Evolutionary conservation across 2,797 vertebrate species (phyloP), one percentile per base, ranked within the genome.

Genomic region (Aythya fuligula): DNA sequence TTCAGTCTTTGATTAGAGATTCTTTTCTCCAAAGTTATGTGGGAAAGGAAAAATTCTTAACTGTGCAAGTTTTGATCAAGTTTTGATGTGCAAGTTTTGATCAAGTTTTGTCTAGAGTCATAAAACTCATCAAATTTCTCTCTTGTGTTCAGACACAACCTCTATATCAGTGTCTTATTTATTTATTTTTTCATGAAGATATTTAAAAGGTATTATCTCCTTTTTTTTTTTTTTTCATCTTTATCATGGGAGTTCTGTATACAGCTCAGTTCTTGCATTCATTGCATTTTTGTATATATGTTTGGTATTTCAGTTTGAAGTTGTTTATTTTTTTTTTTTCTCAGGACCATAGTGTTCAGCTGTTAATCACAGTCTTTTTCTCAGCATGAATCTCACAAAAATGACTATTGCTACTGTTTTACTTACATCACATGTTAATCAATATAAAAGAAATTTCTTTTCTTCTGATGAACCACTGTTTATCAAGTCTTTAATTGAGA

Each of bases 1-100:
- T 88, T 85, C 57, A 79, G 43, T 8, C 72, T 89, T 92, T 87
- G 60, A 91, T 92, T 77, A 80, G 32, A 45, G 32, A 57, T 77
- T 85, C 32, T 9, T 61, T 65, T 89, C 75, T 80, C 57, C 65
- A 41, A 85, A 92, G 73, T 67, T 25, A 61, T 49, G 76, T 3
- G 36, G 47, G 27, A 92, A 87, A 41, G 49, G 21, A 74, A 69
- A 91, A 76, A 75, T 39, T 80, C 43, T 89, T 85, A 73, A 60
- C 47, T 3, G 5, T 43, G 32, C 3, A 85, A 0, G 0, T 12
- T 87, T 77, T 79, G 18, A 82, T 76, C 34, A 15, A 82, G 4
- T 17, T 76, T 94, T 36, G 36, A 36, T 3, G 5, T 43, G 32
- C 3, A 85, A 0, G 0, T 12, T 87, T 77, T 79, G 18, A 82